Base-by-base conservation (phyloP, 2,888 invertebrate genomes). In the Gortyna flavago region DNA sequence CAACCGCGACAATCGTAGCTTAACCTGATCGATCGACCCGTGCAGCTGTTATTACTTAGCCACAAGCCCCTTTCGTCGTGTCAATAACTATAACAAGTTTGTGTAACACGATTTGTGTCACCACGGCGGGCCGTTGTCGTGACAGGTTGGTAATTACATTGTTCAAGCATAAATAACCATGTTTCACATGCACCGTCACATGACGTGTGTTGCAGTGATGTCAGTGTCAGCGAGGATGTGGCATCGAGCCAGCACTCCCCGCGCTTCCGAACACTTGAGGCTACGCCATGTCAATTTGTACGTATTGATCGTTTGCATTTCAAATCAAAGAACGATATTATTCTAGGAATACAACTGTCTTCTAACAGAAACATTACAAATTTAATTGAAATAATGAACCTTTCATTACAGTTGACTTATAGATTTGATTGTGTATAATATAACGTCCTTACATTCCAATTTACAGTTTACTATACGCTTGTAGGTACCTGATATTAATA, bases 161-260 rank as follows among this genome's bases (percentile, higher is more conserved):
- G 83, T 62, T 38, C 48, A n/a, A 62, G 77, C 68, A 72, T 70
- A 68, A 77, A 75, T 68, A 80, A 73, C 66, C 44, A 81, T 75
- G 75, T 71, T 75, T 66, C 67, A 69, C 68, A 74, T 84, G 82
- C 75, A 71, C 57, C 78, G 75, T 79, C 73, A 82, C 72, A 77
- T 76, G 83, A 72, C 75, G 80, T 62, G 69, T 65, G 79, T 13
- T 62, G 72, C 66, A 64, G 64, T 86, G 81, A 78, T 81, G 81
- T 83, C 88, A 91, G 85, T 80, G 83, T 75, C 83, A 78, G 79
- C 77, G 76, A 75, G 85, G 85, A 84, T 79, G 83, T 90, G 90
- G 90, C 89, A 75, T 29, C 64, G 72, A 79, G 90, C 89, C 89
- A 91, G 66, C 78, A 65, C 73, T 73, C 74, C 67, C 72, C 74